These are phyloP conservation scores for Marisa cornuarietis DNA, from an alignment of 1,140 invertebrate species.

Conservation along the genomic window DNA sequence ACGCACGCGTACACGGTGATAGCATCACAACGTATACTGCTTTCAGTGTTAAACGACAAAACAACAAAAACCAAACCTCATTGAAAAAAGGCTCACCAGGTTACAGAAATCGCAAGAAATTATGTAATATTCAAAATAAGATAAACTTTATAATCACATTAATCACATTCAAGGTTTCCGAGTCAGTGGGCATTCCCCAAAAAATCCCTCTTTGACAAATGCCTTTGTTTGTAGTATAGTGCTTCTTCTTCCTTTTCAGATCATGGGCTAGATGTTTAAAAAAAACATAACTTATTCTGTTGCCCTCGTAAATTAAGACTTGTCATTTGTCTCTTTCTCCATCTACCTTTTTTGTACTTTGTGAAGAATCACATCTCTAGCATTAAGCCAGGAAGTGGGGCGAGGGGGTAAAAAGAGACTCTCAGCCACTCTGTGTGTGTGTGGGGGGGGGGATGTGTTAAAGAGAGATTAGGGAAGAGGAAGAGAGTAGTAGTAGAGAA, in stretches of 20 bases:
- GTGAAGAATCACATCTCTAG: neutral
- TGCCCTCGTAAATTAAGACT: neutral
- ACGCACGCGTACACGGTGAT: too few species aligned
- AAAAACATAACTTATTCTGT: neutral
- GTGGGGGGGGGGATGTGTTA: neutral
- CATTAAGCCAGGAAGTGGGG: neutral
- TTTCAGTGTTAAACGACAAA: too few species aligned
- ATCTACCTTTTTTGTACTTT: neutral
- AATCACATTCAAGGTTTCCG: neutral
- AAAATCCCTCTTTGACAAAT: neutral
- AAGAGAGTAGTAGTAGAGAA: neutral
- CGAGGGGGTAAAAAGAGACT: neutral
- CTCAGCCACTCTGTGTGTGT: neutral
- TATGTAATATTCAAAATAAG: too few species aligned
- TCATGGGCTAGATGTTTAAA: too few species aligned
- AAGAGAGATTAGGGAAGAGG: neutral
- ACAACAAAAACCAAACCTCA: too few species aligned
- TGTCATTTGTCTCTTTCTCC: neutral
- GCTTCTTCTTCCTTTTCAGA: neutral
- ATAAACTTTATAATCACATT: neutral
- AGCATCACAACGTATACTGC: too few species aligned
- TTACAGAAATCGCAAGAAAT: too few species aligned
- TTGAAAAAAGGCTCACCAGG: too few species aligned
- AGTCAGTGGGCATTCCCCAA: neutral
- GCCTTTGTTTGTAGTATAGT: neutral